Evolutionary conservation across 2,888 invertebrate genomes (phyloP).

Genomic region (Acrobasis consociella): DNA sequence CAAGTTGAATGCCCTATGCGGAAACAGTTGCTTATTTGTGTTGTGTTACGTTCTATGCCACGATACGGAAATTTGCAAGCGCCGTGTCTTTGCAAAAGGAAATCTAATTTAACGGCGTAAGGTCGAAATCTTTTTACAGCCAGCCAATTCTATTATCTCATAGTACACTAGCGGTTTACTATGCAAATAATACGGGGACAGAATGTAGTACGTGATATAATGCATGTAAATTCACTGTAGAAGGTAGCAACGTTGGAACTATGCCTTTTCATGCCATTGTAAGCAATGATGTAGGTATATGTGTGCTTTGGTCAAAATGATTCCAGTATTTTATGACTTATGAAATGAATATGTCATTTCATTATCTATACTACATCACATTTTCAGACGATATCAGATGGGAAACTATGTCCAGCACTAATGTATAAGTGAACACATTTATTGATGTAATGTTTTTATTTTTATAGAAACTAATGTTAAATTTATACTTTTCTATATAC

Average conservation of each 20-base stretch:
- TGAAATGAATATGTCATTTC: too few relatives aligned
- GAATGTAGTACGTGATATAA: constrained; percentile 9
- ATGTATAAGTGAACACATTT: too few relatives aligned
- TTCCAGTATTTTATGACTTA: too few relatives aligned
- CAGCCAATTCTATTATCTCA: constrained; percentile 8
- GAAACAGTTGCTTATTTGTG: constrained; percentile 26
- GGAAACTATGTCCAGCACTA: too few relatives aligned
- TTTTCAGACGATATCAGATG: too few relatives aligned
- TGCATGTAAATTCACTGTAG: constrained; percentile 3
- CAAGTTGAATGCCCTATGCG: constrained; percentile 27
- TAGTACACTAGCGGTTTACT: constrained; percentile 8
- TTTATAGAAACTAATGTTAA: too few relatives aligned
- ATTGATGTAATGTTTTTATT: too few relatives aligned
- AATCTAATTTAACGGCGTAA: constrained; percentile 4
- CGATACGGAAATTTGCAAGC: constrained; percentile 11
- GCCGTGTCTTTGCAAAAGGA: not conserved
- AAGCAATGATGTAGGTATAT: too few relatives aligned
- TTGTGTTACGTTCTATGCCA: constrained; percentile 20
- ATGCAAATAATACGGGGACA: constrained; percentile 10
- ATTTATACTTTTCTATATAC: too few relatives aligned
- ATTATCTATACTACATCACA: too few relatives aligned
- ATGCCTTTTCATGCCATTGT: not conserved
- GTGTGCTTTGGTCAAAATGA: not conserved
- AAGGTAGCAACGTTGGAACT: not conserved
- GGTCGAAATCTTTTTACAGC: constrained; percentile 5